Evolutionary conservation across 2,113 vertebrate species (phyloP).

Genomic region (Hystrix brachyura): DNA sequence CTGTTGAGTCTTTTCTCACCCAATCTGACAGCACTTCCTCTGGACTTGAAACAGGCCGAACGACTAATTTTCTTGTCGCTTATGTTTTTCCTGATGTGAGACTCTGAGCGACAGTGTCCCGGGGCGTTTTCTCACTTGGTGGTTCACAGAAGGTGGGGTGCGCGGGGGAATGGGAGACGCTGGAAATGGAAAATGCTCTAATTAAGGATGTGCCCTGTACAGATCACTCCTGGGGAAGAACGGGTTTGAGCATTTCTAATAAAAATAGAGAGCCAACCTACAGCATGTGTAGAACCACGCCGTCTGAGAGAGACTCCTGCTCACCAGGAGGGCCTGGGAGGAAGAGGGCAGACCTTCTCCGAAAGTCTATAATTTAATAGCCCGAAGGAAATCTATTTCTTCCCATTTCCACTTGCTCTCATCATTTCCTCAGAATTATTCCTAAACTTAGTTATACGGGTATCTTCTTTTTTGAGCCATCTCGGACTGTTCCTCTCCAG

Average conservation of each 20-base stretch:
- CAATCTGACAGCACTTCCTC: constrained; percentile 55
- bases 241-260: constrained; percentile 8
- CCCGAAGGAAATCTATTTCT: constrained; percentile 65
- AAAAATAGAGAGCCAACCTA: background rate
- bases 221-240: background rate
- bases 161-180: background rate
- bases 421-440: constrained; percentile 80
- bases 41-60: constrained; percentile 25
- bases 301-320: background rate
- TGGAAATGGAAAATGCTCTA: background rate
- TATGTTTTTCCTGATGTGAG: constrained; percentile 64
- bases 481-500: constrained; percentile 15
- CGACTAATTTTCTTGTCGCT: constrained; percentile 73
- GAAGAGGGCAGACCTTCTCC: constrained; percentile 59
- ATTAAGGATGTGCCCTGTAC: constrained; percentile 32
- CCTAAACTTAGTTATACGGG: constrained; percentile 70
- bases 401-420: constrained; percentile 67
- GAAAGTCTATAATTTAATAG: constrained; percentile 73
- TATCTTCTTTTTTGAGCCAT: constrained; percentile 62
- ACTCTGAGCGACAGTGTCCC: background rate
- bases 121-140: constrained; percentile 49
- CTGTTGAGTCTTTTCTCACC: constrained; percentile 55
- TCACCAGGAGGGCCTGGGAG: background rate
- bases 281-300: background rate
- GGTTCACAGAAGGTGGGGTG: background rate